phyloP scores from a whole-genome alignment of 2,113 vertebrate species.

The Typhlomys cinereus region DNA sequence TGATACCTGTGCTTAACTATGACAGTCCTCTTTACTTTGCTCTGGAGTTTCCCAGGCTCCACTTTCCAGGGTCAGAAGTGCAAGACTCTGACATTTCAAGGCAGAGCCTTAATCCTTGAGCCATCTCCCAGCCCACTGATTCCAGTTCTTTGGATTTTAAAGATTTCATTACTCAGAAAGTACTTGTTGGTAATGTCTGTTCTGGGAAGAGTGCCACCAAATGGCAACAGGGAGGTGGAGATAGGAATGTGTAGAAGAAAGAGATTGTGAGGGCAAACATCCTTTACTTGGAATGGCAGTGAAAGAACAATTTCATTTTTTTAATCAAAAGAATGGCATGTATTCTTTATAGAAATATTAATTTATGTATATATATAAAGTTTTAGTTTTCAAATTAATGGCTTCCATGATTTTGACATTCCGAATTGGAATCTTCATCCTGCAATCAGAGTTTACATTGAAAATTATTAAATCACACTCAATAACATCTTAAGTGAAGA shows the following conservation, averaged over 20 bases:
- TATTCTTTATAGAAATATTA: too few relatives aligned
- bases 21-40: too few relatives aligned
- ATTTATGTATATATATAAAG: too few relatives aligned
- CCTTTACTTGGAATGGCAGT: not conserved
- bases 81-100: too few relatives aligned
- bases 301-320: not conserved
- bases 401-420: slow-evolving; percentile 11
- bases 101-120: too few relatives aligned
- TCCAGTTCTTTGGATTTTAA: too few relatives aligned
- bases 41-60: too few relatives aligned
- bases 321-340: slow-evolving; percentile 34
- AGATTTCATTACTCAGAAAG: not conserved
- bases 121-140: too few relatives aligned
- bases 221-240: not conserved
- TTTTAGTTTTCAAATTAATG: not conserved
- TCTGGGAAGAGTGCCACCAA: not conserved
- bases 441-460: not conserved
- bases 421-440: slow-evolving; percentile 37
- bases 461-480: slow-evolving; percentile 6
- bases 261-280: not conserved
- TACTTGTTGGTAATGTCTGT: not conserved
- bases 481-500: not conserved
- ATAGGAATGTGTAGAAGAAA: not conserved
- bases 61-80: too few relatives aligned
- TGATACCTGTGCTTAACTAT: too few relatives aligned